Conservation (phyloP, 2,888 invertebrate genomes). For the Sphecodes monilicornis region DNA sequence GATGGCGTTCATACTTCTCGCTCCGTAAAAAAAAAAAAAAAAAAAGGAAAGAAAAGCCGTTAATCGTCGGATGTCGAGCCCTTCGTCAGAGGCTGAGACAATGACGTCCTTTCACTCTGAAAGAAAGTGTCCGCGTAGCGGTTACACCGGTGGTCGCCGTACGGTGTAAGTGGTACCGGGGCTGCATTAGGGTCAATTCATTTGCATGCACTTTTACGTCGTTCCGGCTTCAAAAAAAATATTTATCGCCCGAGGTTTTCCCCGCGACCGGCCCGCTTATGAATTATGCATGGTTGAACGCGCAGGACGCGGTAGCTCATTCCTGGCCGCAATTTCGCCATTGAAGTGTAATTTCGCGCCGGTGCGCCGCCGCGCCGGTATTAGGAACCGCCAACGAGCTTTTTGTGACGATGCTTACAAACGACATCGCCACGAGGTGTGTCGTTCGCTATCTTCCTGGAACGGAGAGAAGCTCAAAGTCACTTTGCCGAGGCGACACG, state of each 20-base stretch:
- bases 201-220: constrained; percentile 76
- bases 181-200: constrained; percentile 76
- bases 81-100: constrained; percentile 13
- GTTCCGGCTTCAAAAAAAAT: constrained; percentile 73
- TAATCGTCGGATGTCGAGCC: constrained; percentile 43
- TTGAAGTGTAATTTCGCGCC: constrained; percentile 70
- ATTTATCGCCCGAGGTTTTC: constrained; percentile 76
- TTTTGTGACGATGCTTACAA: constrained; percentile 59
- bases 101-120: constrained; percentile 1
- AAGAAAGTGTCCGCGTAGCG: constrained; percentile 49
- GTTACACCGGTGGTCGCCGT: constrained; percentile 43
- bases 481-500: neutral
- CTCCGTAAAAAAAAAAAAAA: neutral
- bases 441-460: constrained; percentile 47
- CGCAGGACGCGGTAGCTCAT: constrained; percentile 70
- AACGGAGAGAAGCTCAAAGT: constrained; percentile 10
- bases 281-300: constrained; percentile 78
- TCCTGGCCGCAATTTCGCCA: constrained; percentile 70
- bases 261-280: constrained; percentile 75
- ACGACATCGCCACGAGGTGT: constrained; percentile 51
- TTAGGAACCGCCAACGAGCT: constrained; percentile 67
- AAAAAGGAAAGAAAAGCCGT: too few species aligned
- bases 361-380: constrained; percentile 52
- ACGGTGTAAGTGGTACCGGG: constrained; percentile 59
- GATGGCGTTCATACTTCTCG: neutral